Base-by-base conservation (phyloP, 2,888 invertebrate genomes). In the Metellina segmentata region DNA sequence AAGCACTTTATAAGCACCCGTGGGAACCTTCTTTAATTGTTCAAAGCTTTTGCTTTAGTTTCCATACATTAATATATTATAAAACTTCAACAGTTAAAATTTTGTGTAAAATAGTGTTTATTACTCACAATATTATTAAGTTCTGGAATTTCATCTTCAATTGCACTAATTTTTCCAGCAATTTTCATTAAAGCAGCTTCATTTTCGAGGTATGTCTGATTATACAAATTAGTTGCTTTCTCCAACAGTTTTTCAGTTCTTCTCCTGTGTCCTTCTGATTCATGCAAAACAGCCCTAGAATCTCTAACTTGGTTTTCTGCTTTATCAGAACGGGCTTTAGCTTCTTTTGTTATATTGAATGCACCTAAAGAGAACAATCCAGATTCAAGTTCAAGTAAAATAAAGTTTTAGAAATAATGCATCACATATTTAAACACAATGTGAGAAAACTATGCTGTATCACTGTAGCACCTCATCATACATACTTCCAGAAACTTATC, bases 291-390 rank as follows among this genome's bases (percentile, higher is more conserved):
- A 93, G 91, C 94, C 92, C 93, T 94, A 52, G 95, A 95, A 61
- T 94, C 94, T 83, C 94, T 94, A 6, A 95, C 95, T 85, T 94
- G 94, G 20, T 93, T 88, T 93, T 96, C 96, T 0, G 96, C 96
- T 19, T 95, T 95, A 78, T 95, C 94, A 0, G 97, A 96, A 77
- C 96, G 95, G 70, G 95, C 95, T 85, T 96, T 96, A 93, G 96
- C 96, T 93, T 98, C 97, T 69, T 97, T 96, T 0, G 99, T 99
- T 75, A 99, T 96, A 94, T 98, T 98, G 85, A 99, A 96, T 1
- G 99, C 99, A 93, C 96, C 96, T 92, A 61, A 61, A 61, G 13
- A 61, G 61, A 61, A 8, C 9, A 61, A 61, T 61, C 5, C 78
- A 71, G 48, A 51, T 13, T 11, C n/a, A 72, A 72, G 8, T 19